Evolutionary conservation across 1,140 invertebrate genomes (phyloP).

Genomic region (Drosophila pachea): DNA sequence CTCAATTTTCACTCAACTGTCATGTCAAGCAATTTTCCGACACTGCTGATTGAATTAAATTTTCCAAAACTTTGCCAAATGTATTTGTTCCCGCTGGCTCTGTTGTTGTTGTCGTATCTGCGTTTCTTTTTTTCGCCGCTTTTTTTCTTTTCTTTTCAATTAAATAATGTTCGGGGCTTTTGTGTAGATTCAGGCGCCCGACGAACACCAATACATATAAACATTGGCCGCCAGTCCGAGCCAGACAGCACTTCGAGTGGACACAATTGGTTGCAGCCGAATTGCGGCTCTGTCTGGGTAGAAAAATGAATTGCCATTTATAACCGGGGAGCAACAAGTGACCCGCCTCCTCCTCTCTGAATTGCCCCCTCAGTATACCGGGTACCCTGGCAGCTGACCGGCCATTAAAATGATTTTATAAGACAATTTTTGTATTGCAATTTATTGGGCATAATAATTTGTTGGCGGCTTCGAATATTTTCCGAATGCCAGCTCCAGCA

Average conservation of each 20-base stretch:
- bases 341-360: neutral
- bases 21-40: constrained; percentile 31
- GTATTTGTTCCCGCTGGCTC: constrained; percentile 7
- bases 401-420: constrained; percentile 53
- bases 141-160: constrained; percentile 63
- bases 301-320: constrained; percentile 68
- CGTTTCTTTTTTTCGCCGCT: constrained; percentile 17
- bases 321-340: constrained; percentile 59
- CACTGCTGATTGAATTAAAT: constrained; percentile 59
- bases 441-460: constrained; percentile 73
- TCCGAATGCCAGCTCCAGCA: constrained; percentile 86
- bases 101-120: constrained; percentile 6
- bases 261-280: constrained; percentile 7
- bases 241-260: constrained; percentile 18
- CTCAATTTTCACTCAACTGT: constrained; percentile 47
- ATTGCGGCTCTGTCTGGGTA: constrained; percentile 1
- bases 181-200: too few species aligned
- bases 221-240: constrained; percentile 17
- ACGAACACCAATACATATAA: too few species aligned
- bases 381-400: constrained; percentile 25
- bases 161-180: constrained; percentile 48
- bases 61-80: constrained; percentile 54
- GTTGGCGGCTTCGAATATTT: constrained; percentile 81
- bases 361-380: neutral
- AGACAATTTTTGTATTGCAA: constrained; percentile 49